These are phyloP conservation scores for Alexandromys fortis DNA, from an alignment of 2,113 vertebrate genomes.

Conservation along the genomic window DNA sequence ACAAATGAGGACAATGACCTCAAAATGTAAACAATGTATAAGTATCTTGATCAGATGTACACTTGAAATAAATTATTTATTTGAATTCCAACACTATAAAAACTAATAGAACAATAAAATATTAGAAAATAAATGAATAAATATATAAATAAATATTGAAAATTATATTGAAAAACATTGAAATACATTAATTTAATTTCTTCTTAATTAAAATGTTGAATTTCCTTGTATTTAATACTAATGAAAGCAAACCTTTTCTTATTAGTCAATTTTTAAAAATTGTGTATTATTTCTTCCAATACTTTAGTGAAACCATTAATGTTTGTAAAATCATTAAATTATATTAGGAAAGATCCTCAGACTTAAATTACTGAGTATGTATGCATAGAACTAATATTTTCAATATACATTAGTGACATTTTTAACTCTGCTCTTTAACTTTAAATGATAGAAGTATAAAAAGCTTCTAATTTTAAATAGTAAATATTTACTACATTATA, in stretches of 20 bases:
- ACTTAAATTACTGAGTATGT: background rate
- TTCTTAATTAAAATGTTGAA: background rate
- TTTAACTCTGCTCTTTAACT: background rate
- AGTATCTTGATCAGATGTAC: too few species aligned
- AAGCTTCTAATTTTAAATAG: background rate
- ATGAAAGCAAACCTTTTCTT: background rate
- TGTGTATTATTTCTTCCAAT: background rate
- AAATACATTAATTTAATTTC: background rate
- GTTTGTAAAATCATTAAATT: background rate
- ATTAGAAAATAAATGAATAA: background rate
- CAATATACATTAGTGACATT: background rate
- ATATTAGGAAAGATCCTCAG: background rate
- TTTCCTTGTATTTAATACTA: background rate
- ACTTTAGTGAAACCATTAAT: background rate
- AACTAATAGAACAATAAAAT: too few species aligned
- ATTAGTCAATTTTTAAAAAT: background rate
- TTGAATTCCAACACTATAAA: background rate
- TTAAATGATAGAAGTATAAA: background rate
- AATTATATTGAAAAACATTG: background rate
- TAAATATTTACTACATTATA: background rate
- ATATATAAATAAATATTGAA: background rate
- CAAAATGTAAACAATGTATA: too few species aligned
- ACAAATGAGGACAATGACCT: too few species aligned
- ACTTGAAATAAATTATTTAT: background rate
- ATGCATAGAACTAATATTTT: background rate